Evolutionary conservation across 2,113 vertebrate genomes (phyloP).

Genomic region (Anhinga anhinga): DNA sequence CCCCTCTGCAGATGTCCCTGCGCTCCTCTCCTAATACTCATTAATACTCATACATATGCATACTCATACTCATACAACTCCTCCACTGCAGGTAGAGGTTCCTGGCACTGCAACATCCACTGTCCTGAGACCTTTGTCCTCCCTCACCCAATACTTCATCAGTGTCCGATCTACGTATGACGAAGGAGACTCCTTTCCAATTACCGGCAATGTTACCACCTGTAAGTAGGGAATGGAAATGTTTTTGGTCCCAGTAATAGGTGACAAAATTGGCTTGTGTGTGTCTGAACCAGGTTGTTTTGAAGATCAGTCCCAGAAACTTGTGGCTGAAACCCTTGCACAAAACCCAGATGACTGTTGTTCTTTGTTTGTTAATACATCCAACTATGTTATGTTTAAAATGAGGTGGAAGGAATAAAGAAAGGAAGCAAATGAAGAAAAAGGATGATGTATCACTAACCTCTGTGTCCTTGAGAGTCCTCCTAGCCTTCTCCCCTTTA

Average conservation of each 20-base stretch:
- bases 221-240: conserved; percentile 73
- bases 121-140: conserved; percentile 82
- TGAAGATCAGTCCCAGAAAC: background rate
- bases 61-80: background rate
- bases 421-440: background rate
- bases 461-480: background rate
- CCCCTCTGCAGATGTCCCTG: background rate
- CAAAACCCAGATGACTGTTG: background rate
- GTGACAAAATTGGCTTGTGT: background rate
- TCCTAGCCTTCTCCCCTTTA: background rate
- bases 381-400: background rate
- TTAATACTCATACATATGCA: too few species aligned
- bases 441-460: background rate
- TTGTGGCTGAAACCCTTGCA: background rate
- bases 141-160: conserved; percentile 86
- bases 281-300: background rate
- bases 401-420: background rate
- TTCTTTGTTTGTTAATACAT: background rate
- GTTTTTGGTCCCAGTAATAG: background rate
- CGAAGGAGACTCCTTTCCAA: conserved; percentile 80
- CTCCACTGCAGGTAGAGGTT: conserved; percentile 78
- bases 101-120: conserved; percentile 75
- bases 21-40: background rate
- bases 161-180: conserved; percentile 78
- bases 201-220: conserved; percentile 85